Evolutionary conservation across 92 coral and sea anemone genomes (phyloP).

Genomic region (Chrysogorgia sp.): DNA sequence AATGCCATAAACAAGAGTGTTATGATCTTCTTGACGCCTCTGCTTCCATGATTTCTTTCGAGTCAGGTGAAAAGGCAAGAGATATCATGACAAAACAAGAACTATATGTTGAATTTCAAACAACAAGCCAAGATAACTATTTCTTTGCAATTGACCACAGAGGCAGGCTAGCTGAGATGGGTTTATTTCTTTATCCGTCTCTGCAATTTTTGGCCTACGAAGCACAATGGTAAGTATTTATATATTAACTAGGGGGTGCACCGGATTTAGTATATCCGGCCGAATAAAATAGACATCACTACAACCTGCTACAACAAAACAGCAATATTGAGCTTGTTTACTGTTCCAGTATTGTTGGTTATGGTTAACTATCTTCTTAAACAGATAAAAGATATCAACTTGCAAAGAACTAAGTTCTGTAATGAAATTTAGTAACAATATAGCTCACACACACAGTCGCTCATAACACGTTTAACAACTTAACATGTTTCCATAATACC

Average conservation of each 20-base stretch:
- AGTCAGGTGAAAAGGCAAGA: slow-evolving; percentile 72
- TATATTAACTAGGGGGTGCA: background rate
- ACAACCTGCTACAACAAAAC: too few species aligned
- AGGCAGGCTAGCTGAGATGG: slow-evolving; percentile 91
- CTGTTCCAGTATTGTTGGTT: too few species aligned
- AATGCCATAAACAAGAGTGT: slow-evolving; percentile 74
- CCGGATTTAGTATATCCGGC: too few species aligned
- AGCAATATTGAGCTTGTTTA: too few species aligned
- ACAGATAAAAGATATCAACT: too few species aligned
- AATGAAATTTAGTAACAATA: too few species aligned
- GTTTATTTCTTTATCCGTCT: slow-evolving; percentile 88
- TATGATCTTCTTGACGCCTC: slow-evolving; percentile 74
- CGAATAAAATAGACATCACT: too few species aligned
- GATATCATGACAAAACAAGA: slow-evolving; percentile 61
- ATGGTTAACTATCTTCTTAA: too few species aligned
- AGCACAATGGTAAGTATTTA: slow-evolving; percentile 84
- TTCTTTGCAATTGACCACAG: slow-evolving; percentile 92
- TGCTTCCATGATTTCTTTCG: slow-evolving; percentile 83
- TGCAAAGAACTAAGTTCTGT: too few species aligned
- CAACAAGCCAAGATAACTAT: slow-evolving; percentile 91
- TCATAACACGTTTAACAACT: too few species aligned
- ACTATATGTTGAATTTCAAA: slow-evolving; percentile 77
- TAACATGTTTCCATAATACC: too few species aligned
- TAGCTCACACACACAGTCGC: too few species aligned
- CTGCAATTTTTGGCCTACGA: slow-evolving; percentile 93